These are phyloP conservation scores for Acanthosepion lycidas DNA, from an alignment of 2,888 invertebrate species.

Conservation along the genomic window DNA sequence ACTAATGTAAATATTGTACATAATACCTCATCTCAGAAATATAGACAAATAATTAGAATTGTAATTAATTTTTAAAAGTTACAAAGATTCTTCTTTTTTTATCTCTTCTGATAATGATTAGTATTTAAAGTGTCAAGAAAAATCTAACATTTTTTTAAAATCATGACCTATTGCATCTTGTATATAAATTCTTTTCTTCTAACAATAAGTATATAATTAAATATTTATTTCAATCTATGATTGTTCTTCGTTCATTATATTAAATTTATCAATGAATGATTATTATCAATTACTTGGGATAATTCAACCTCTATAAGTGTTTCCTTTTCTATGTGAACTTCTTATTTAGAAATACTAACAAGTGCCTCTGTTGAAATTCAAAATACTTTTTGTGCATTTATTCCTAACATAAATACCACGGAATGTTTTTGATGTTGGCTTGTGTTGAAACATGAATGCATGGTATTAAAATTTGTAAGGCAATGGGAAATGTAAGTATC, in stretches of 20 bases:
- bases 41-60: too few species aligned
- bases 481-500: constrained; percentile 23
- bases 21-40: too few species aligned
- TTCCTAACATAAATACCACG: neutral
- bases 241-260: neutral
- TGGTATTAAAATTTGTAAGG: neutral
- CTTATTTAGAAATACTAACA: neutral
- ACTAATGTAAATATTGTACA: too few species aligned
- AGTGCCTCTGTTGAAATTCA: neutral
- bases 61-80: too few species aligned
- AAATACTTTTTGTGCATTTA: neutral
- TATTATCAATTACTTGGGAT: neutral
- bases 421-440: neutral
- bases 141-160: too few species aligned
- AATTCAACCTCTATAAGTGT: neutral
- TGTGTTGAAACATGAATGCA: neutral
- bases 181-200: neutral
- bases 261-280: neutral
- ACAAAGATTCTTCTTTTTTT: too few species aligned
- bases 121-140: too few species aligned
- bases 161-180: too few species aligned
- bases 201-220: neutral
- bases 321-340: neutral
- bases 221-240: neutral
- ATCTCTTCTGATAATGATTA: too few species aligned